These are phyloP conservation scores for Chiloscyllium plagiosum DNA, from an alignment of 2,113 vertebrate species.

Conservation along the genomic window DNA sequence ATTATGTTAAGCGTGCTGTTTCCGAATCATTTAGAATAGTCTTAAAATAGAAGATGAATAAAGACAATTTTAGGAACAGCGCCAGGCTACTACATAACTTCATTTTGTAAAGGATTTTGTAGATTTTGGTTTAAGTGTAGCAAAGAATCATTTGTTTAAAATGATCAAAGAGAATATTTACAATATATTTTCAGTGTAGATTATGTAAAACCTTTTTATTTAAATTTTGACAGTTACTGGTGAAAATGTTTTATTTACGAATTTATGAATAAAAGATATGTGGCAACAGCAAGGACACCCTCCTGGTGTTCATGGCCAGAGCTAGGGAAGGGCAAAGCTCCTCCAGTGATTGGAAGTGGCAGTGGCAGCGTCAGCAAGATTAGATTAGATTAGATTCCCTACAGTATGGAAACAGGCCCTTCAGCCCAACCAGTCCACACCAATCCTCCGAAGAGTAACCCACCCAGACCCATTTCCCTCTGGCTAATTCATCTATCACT, in stretches of 20 bases:
- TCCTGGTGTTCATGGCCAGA: too few species aligned
- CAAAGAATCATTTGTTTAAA: neutral
- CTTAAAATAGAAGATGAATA: conserved; percentile 8
- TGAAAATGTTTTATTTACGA: conserved; percentile 14
- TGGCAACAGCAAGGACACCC: too few species aligned
- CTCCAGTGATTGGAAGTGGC: too few species aligned
- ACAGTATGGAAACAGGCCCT: too few species aligned
- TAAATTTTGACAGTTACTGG: neutral
- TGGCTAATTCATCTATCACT: too few species aligned
- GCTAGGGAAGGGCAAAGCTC: too few species aligned
- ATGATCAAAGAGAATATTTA: neutral
- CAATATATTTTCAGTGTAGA: neutral
- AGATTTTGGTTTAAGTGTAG: neutral
- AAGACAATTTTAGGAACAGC: neutral
- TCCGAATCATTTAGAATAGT: neutral
- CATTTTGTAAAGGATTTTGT: neutral
- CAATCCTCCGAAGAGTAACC: too few species aligned
- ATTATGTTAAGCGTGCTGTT: neutral
- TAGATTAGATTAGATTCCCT: too few species aligned
- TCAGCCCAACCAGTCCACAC: too few species aligned
- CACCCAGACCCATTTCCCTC: too few species aligned
- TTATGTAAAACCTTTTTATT: neutral
- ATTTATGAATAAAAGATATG: conserved; percentile 32
- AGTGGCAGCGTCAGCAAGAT: too few species aligned
- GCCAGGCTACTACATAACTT: neutral